Percentiles rank a stretch among this genome's conserved stretches.
Evolutionary conservation across 2,888 invertebrate species (phyloP).

Genomic region (Synanthedon andrenaeformis): DNA sequence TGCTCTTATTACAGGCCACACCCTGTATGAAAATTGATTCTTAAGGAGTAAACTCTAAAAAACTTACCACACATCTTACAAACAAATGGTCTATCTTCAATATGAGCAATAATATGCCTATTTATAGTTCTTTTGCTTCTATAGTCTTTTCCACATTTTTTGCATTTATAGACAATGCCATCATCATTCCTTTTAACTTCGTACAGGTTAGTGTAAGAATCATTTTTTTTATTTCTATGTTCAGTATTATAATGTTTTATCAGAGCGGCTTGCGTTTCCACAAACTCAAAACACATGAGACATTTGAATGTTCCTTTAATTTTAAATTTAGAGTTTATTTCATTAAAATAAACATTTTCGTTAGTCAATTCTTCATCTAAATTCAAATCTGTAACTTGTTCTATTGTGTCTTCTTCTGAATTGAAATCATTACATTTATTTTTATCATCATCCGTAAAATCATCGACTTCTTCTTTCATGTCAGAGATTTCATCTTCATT

Average conservation of each 20-base stretch:
- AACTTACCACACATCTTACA: slow-evolving; percentile 56
- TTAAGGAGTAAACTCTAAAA: too few species aligned
- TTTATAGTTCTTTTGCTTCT: slow-evolving; percentile 21
- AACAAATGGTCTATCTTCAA: slow-evolving; percentile 30
- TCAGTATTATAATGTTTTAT: slow-evolving; percentile 28
- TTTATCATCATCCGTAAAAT: background rate
- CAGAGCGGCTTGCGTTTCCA: slow-evolving; percentile 19
- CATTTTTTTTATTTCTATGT: slow-evolving; percentile 10
- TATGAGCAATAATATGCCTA: slow-evolving; percentile 29
- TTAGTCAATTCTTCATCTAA: slow-evolving; percentile 2
- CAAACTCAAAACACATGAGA: slow-evolving; percentile 25
- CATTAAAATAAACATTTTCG: slow-evolving; percentile 2
- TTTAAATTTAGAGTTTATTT: background rate
- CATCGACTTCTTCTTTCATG: background rate
- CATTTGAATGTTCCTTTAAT: slow-evolving; percentile 16
- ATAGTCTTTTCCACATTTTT: slow-evolving; percentile 27
- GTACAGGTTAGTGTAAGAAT: background rate
- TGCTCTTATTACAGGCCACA: too few species aligned
- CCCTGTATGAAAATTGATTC: too few species aligned
- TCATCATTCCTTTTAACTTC: slow-evolving; percentile 6
- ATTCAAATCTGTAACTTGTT: slow-evolving; percentile 1
- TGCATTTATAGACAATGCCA: slow-evolving; percentile 28
- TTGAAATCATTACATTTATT: background rate
- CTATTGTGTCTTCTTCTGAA: background rate
- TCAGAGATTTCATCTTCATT: background rate